phyloP scores from a whole-genome alignment of 2,888 invertebrate genomes.

The Perizoma affinitatum region DNA sequence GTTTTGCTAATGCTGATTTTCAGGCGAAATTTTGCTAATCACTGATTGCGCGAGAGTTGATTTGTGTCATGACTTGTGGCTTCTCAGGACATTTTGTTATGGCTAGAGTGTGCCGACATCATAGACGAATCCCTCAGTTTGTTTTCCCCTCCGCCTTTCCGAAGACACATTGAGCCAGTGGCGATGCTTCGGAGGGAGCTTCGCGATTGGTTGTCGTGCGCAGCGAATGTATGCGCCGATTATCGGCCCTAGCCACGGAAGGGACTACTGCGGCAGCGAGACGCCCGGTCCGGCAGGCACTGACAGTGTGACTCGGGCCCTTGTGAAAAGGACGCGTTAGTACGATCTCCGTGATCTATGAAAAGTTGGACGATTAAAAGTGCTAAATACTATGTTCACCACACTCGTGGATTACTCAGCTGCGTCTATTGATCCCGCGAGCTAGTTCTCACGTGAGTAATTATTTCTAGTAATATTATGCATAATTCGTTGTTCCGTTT shows the following conservation, averaged over 20 bases:
- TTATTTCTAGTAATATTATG: conserved; percentile 38
- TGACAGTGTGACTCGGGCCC: conserved; percentile 75
- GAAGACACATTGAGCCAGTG: conserved; percentile 57
- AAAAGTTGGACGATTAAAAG: conserved; percentile 61
- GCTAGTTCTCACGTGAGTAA: conserved; percentile 70
- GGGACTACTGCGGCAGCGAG: conserved; percentile 56
- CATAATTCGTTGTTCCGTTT: conserved; percentile 48
- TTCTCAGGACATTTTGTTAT: conserved; percentile 61
- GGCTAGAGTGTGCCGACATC: conserved; percentile 61
- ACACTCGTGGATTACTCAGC: conserved; percentile 51
- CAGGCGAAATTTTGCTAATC: conserved; percentile 29
- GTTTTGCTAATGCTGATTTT: conserved; percentile 20
- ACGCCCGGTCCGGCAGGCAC: conserved; percentile 39
- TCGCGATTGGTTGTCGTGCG: conserved; percentile 58
- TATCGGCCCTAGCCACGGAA: conserved; percentile 69
- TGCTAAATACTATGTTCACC: conserved; percentile 52
- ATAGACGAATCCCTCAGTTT: conserved; percentile 61
- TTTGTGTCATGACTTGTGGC: conserved; percentile 65
- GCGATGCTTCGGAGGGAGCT: conserved; percentile 50
- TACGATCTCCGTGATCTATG: conserved; percentile 55
- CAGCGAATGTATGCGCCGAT: conserved; percentile 63
- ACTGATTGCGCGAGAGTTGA: conserved; percentile 45
- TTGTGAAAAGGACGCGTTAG: conserved; percentile 65
- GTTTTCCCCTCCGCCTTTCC: conserved; percentile 76
- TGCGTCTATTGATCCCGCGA: conserved; percentile 51